Percentiles rank a stretch among this genome's conserved stretches.
phyloP scores from a whole-genome alignment of 2,797 vertebrate genomes.

The Sandelia bainsii region DNA sequence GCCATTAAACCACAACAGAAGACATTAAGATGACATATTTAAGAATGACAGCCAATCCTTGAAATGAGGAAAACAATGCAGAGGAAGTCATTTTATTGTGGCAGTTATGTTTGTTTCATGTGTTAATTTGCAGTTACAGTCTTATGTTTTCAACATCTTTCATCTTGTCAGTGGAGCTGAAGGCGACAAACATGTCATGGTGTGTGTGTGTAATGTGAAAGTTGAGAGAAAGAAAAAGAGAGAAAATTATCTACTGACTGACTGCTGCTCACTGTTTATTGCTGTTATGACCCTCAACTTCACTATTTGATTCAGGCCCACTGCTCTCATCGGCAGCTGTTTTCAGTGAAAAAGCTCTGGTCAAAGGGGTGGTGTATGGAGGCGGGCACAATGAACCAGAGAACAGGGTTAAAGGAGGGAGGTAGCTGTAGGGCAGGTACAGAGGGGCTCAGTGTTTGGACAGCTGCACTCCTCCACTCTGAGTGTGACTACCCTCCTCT shows the following conservation, averaged over 20 bases:
- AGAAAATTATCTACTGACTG: neutral
- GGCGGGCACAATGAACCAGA: neutral
- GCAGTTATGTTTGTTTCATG: too few species aligned
- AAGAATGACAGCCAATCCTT: too few species aligned
- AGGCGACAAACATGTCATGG: too few species aligned
- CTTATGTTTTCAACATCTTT: too few species aligned
- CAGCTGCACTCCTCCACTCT: slow-evolving; percentile 83
- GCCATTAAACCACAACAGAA: too few species aligned
- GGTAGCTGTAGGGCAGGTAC: slow-evolving; percentile 77
- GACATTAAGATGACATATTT: too few species aligned
- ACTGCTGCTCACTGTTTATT: neutral
- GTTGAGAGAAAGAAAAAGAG: neutral
- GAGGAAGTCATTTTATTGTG: too few species aligned
- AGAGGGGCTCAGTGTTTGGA: slow-evolving; percentile 86
- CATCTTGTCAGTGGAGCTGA: too few species aligned
- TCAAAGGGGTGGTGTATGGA: neutral
- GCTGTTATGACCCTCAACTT: neutral
- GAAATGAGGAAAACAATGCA: too few species aligned
- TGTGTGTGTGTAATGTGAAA: too few species aligned
- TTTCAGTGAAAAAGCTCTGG: neutral
- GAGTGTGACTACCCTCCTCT: slow-evolving; percentile 24
- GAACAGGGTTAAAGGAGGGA: slow-evolving; percentile 20
- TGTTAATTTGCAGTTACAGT: too few species aligned
- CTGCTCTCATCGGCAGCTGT: neutral
- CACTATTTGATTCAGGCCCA: neutral